Evolutionary conservation across 2,797 vertebrate species (phyloP).

Genomic region (Avahi laniger): DNA sequence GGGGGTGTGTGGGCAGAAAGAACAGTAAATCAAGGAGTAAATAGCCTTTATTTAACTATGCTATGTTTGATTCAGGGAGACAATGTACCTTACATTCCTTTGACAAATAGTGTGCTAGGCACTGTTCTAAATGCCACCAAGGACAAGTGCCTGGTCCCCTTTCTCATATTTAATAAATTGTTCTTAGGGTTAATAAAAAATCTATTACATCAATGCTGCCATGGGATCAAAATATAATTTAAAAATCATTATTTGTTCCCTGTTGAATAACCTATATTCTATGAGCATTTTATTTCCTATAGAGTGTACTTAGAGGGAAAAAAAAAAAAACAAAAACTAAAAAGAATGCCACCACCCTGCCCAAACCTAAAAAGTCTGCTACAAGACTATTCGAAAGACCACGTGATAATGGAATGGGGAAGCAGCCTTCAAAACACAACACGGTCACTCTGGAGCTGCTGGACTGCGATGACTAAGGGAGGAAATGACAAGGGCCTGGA

Average conservation of each 20-base stretch:
- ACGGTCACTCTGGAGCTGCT: neutral
- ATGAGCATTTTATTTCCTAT: neutral
- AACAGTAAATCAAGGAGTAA: neutral
- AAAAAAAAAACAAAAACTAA: neutral
- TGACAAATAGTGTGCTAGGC: too few species aligned
- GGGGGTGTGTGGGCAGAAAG: neutral
- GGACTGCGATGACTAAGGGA: conserved; percentile 51
- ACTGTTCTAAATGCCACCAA: neutral
- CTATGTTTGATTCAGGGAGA: neutral
- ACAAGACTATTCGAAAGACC: neutral
- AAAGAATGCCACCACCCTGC: neutral
- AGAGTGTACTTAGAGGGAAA: neutral
- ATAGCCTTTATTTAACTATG: neutral
- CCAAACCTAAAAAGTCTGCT: neutral
- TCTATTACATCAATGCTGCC: neutral
- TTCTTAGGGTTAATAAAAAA: neutral
- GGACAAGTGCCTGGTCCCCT: neutral
- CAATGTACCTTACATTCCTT: neutral
- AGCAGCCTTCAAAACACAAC: neutral
- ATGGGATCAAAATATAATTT: neutral
- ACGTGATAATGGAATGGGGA: neutral
- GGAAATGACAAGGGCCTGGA: conserved; percentile 64
- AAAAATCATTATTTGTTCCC: neutral
- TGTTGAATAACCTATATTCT: neutral
- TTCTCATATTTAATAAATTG: neutral